Evolutionary conservation across 1,140 invertebrate species (phyloP).

Genomic region (Musca vetustissima): DNA sequence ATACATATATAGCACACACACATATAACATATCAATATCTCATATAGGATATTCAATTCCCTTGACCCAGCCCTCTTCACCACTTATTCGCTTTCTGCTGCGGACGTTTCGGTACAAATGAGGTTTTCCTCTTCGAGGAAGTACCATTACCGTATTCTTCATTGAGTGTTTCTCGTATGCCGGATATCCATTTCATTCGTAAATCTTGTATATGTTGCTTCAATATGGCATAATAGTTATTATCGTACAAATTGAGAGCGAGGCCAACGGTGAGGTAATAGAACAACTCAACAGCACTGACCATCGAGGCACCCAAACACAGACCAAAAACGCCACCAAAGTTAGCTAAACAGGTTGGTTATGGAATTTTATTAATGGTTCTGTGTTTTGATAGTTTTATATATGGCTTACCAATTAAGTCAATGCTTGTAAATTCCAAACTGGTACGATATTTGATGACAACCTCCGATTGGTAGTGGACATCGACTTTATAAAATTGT

Average conservation of each 20-base stretch:
- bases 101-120: not conserved
- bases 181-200: not conserved
- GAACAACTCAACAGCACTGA: conserved; percentile 53
- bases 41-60: not conserved
- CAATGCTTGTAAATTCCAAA: conserved; percentile 43
- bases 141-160: not conserved
- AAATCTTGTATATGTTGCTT: conserved; percentile 13
- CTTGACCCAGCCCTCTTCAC: not conserved
- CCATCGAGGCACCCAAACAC: conserved; percentile 54
- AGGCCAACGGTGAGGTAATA: conserved; percentile 53
- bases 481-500: conserved; percentile 33
- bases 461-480: conserved; percentile 47
- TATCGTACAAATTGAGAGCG: conserved; percentile 41
- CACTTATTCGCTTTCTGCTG: not conserved
- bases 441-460: conserved; percentile 42
- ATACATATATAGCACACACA: no score
- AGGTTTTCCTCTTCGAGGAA: not conserved
- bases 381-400: not conserved
- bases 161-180: not conserved
- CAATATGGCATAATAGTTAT: conserved; percentile 37
- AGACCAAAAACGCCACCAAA: conserved; percentile 55
- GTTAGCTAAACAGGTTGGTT: conserved; percentile 32
- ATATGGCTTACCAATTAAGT: conserved; percentile 38
- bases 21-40: no score
- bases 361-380: not conserved